Percentiles rank a stretch among this genome's conserved stretches.
These are phyloP conservation scores for Trichonephila clavipes DNA, from an alignment of 1,140 invertebrate species.

Conservation along the genomic window DNA sequence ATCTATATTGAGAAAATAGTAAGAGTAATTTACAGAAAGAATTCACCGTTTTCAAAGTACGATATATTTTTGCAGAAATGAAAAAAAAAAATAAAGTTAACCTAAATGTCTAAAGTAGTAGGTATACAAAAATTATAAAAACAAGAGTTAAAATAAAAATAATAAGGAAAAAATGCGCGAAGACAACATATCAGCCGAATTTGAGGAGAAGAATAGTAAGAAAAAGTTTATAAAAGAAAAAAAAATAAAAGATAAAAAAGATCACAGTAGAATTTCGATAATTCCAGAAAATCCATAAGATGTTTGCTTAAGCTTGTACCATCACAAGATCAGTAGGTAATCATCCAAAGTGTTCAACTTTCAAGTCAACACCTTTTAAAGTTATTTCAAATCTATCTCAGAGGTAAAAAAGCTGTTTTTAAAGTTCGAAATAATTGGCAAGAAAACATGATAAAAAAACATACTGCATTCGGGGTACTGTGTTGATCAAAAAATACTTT, in stretches of 20 bases:
- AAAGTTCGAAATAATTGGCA: not conserved
- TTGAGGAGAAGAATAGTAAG: not conserved
- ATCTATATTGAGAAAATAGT: too few species aligned
- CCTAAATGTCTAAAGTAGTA: too few species aligned
- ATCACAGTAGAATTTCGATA: not conserved
- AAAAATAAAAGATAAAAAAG: not conserved
- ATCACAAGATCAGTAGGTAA: slow-evolving; percentile 7
- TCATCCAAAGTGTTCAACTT: slow-evolving; percentile 20
- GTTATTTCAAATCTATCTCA: not conserved
- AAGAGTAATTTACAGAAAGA: too few species aligned
- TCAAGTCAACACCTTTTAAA: not conserved
- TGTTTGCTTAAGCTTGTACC: not conserved
- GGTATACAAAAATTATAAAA: not conserved
- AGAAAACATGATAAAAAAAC: not conserved
- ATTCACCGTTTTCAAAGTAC: too few species aligned
- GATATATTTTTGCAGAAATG: too few species aligned
- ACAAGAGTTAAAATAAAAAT: not conserved
- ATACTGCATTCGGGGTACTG: too few species aligned
- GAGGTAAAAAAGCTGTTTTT: not conserved
- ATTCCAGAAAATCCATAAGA: not conserved
- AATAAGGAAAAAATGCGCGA: not conserved
- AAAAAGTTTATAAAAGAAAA: not conserved
- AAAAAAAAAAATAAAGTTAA: not conserved
- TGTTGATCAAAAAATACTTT: too few species aligned
- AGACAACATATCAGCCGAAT: not conserved